Percentiles rank a stretch among this genome's conserved stretches.
phyloP scores from a whole-genome alignment of 2,888 invertebrate genomes.

The Xestia xanthographa region DNA sequence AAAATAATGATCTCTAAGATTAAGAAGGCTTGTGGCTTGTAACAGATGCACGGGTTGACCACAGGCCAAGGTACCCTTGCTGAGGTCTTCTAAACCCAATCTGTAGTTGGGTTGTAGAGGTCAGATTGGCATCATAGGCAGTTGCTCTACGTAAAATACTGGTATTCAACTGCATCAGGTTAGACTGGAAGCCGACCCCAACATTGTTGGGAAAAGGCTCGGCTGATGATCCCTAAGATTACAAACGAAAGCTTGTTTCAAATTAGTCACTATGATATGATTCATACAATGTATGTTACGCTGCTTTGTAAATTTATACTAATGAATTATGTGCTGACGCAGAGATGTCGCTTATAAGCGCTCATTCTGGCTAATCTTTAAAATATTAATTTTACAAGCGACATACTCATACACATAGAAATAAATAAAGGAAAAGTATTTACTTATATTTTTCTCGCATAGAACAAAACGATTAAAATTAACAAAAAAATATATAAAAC shows the following conservation, averaged over 20 bases:
- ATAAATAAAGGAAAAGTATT: no score
- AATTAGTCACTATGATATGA: background rate
- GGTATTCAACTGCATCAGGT: background rate
- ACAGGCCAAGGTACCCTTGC: background rate
- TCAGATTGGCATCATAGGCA: background rate
- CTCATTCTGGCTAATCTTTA: background rate
- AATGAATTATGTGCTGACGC: background rate
- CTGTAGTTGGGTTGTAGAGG: background rate
- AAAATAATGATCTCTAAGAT: background rate
- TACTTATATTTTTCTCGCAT: no score
- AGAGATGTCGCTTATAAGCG: background rate
- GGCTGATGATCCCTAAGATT: background rate
- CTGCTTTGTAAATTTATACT: background rate
- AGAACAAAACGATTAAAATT: no score
- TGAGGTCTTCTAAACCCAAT: background rate
- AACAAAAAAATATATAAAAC: no score
- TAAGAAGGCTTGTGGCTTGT: background rate
- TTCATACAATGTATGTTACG: background rate
- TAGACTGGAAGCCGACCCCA: background rate
- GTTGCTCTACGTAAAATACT: background rate
- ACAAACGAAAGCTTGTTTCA: background rate
- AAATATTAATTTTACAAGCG: background rate
- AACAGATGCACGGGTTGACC: background rate
- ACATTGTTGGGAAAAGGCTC: background rate
- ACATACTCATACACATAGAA: background rate